These are phyloP conservation scores for Globia sparganii DNA, from an alignment of 2,888 invertebrate genomes.

Conservation along the genomic window DNA sequence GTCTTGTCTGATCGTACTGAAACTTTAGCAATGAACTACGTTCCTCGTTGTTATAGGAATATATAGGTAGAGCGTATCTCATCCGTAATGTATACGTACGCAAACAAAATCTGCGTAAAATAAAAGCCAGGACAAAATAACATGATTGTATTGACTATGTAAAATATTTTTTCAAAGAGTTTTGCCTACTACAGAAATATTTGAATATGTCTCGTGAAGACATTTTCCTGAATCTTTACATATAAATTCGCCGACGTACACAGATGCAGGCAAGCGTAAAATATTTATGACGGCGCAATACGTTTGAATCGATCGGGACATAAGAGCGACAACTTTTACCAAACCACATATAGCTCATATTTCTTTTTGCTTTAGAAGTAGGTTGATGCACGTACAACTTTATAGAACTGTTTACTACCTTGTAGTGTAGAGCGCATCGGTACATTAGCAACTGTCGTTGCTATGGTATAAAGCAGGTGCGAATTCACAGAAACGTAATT, in stretches of 20 bases:
- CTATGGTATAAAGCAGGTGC: neutral
- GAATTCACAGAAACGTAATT: neutral
- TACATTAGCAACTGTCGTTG: constrained; percentile 10
- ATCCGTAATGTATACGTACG: constrained; percentile 4
- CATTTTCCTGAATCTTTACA: constrained; percentile 53
- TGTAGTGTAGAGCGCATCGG: neutral
- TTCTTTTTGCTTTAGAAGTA: constrained; percentile 37
- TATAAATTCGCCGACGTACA: constrained; percentile 63
- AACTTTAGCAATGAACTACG: constrained; percentile 23
- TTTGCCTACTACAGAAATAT: constrained; percentile 44
- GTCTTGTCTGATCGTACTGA: constrained; percentile 17
- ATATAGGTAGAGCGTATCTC: constrained; percentile 4
- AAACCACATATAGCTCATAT: constrained; percentile 46
- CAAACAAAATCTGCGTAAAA: constrained; percentile 28
- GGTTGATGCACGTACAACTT: constrained; percentile 11
- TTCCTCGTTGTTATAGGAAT: constrained; percentile 7
- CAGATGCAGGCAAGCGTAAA: constrained; percentile 66
- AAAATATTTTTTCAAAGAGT: constrained; percentile 50
- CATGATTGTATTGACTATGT: constrained; percentile 36
- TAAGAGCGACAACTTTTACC: constrained; percentile 52
- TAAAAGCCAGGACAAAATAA: constrained; percentile 44
- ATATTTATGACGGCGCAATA: constrained; percentile 68
- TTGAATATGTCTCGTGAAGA: constrained; percentile 56
- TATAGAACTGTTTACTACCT: constrained; percentile 9
- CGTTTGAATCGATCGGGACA: constrained; percentile 62